Evolutionary conservation across 2,888 invertebrate genomes (phyloP).

Genomic region (Acronicta leporina): DNA sequence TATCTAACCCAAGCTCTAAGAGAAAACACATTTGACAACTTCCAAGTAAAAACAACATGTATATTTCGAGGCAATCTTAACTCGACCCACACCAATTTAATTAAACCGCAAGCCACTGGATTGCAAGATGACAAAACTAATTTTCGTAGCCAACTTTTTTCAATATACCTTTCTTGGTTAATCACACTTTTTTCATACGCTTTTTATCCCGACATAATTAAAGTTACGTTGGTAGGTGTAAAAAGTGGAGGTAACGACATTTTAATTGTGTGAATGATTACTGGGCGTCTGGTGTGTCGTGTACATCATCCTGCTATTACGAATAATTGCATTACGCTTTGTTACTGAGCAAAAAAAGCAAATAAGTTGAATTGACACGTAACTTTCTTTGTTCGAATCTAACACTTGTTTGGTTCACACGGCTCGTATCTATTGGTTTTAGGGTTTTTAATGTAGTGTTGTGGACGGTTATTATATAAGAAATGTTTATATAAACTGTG

Average conservation of each 20-base stretch:
- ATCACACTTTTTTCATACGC: slow-evolving; percentile 66
- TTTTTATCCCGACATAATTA: slow-evolving; percentile 80
- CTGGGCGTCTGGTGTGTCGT: slow-evolving; percentile 80
- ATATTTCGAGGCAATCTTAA: background rate
- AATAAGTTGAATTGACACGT: slow-evolving; percentile 86
- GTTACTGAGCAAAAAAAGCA: slow-evolving; percentile 86
- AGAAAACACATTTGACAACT: no score
- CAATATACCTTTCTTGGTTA: slow-evolving; percentile 58
- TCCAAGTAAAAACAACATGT: background rate
- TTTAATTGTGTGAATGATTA: slow-evolving; percentile 87
- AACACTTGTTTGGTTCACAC: slow-evolving; percentile 82
- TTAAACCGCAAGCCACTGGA: slow-evolving; percentile 25
- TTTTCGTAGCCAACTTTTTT: slow-evolving; percentile 56
- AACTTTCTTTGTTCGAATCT: slow-evolving; percentile 83
- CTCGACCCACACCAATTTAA: slow-evolving; percentile 23
- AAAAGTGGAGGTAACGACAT: slow-evolving; percentile 86
- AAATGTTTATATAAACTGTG: background rate
- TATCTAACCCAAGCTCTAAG: no score
- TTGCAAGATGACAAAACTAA: slow-evolving; percentile 36
- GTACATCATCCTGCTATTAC: slow-evolving; percentile 87
- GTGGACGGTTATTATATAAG: background rate
- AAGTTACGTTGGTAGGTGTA: slow-evolving; percentile 82
- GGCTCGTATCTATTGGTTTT: slow-evolving; percentile 45
- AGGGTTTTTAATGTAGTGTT: slow-evolving; percentile 15
- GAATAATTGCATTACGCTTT: slow-evolving; percentile 88